Base-by-base conservation (phyloP, 1,140 invertebrate species). In the Pseudomyrmex pallidus region DNA sequence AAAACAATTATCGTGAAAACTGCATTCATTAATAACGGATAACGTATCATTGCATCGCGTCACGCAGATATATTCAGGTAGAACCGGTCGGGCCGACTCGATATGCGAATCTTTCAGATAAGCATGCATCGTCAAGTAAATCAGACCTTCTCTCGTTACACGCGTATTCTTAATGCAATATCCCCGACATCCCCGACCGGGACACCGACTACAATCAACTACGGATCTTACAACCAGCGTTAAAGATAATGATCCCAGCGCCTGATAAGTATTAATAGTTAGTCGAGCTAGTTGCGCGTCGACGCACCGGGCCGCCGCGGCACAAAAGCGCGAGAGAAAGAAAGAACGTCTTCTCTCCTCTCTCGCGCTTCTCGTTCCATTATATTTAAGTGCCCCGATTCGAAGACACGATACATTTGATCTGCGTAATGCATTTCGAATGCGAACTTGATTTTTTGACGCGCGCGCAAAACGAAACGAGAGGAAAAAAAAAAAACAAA, bases 21-120 rank as follows among this genome's bases (percentile, higher is more conserved):
- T 61, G 86, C 85, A 78, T 87, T 85, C 86, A 88, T 88, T 88
- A 88, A 88, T 88, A 88, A 88, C 83, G 86, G 86, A 80, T 85
- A 67, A 66, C 83, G 77, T 88, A 88, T 88, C 87, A 66, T 85
- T 85, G 86, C 83, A 85, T 88, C 86, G 87, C 59, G 25, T 48
- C 72, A 70, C 73, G 72, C 20, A 87, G 83, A 88, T 88, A 35
- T 35, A 88, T 86, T 73, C 68, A 70, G 57, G 74, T 68, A 66
- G 73, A 87, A 88, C 86, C 86, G 86, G 86, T 88, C 77, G 83
- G 77, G 17, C 83, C 83, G 76, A 78, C 73, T 83, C 73, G 77
- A 88, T 84, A 87, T 56, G 87, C 77, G 83, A 88, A 88, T 88
- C 86, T 88, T 56, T 46, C 73, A 78, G 87, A 88, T 88, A 88